Evolutionary conservation across 2,888 invertebrate genomes (phyloP), one percentile per base, ranked within the genome.

Genomic region (Neoitamus cyanurus): DNA sequence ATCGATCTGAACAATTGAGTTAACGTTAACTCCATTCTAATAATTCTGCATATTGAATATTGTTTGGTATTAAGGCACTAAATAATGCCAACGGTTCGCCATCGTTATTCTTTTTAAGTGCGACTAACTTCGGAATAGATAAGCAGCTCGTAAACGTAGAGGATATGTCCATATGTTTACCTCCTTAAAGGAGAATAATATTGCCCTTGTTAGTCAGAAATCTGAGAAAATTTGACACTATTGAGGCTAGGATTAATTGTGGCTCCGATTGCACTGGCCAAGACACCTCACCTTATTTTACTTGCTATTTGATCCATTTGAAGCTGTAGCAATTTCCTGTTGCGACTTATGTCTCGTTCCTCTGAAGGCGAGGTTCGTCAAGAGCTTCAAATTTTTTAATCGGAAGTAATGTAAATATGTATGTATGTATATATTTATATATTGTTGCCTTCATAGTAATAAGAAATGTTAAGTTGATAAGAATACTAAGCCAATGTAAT

Each of bases 31-130:
- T 77, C 1, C 30, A 77, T n/a, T 77, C 28, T 77, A 77, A 73
- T 73, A 73, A 73, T 73, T 73, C 36, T 72, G 15, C 13, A 72
- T 72, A 36, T n/a, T 72, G 36, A 20, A 73, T 20, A 73, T 73
- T 73, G 73, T 36, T 73, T 73, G 15, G 13, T 11, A 36, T 31
- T 70, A 70, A 68, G 69, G 69, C 69, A 13, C 31, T 9, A 34
- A 72, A 72, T 34, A 34, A 72, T 34, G 13, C 30, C 15, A 34
- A 15, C 9, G n/a, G n/a, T 15, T 34, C 15, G 31, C 13, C 34
- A 15, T 31, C 31, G 31, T 72, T 20, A 72, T 34, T n/a, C 13
- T 70, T n/a, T 70, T 34, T 72, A n/a, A 72, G 31, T 31, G 72
- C 15, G 13, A 6, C n/a, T 31, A 34, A 4, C 31, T 34, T 15